phyloP scores from a whole-genome alignment of 2,888 invertebrate genomes.

The Parnassius smintheus region DNA sequence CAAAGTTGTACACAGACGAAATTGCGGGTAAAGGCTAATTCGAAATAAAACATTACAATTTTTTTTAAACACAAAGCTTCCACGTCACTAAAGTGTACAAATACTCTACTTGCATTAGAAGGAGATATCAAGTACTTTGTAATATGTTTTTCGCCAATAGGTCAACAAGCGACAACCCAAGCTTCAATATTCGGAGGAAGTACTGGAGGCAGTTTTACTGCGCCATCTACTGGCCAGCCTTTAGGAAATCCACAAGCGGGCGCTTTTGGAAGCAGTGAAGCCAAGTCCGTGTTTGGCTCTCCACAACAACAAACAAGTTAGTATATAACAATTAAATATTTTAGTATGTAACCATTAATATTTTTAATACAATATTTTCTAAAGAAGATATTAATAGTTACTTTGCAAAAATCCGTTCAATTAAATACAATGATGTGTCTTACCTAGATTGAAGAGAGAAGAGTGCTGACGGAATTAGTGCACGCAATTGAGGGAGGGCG shows the following conservation, averaged over 20 bases:
- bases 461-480: too few species aligned
- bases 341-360: constrained; percentile 2
- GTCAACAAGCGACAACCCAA: constrained; percentile 62
- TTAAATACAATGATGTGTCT: too few species aligned
- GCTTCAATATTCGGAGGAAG: constrained; percentile 60
- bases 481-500: too few species aligned
- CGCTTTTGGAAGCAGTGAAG: constrained; percentile 45
- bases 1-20: too few species aligned
- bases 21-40: too few species aligned
- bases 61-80: too few species aligned
- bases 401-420: too few species aligned
- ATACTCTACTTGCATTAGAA: too few species aligned
- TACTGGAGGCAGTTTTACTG: constrained; percentile 62
- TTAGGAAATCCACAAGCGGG: constrained; percentile 54
- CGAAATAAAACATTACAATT: too few species aligned
- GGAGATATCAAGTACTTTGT: not conserved
- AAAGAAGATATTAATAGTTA: too few species aligned
- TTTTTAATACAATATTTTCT: constrained; percentile 6
- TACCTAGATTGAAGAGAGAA: too few species aligned
- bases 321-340: constrained; percentile 2
- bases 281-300: constrained; percentile 57
- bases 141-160: constrained; percentile 35
- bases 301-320: constrained; percentile 57
- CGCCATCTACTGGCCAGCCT: constrained; percentile 49
- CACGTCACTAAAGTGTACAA: too few species aligned